Percentiles rank a stretch among this genome's conserved stretches.
phyloP scores from a whole-genome alignment of 2,888 invertebrate genomes.

The Andrena flavipes region DNA sequence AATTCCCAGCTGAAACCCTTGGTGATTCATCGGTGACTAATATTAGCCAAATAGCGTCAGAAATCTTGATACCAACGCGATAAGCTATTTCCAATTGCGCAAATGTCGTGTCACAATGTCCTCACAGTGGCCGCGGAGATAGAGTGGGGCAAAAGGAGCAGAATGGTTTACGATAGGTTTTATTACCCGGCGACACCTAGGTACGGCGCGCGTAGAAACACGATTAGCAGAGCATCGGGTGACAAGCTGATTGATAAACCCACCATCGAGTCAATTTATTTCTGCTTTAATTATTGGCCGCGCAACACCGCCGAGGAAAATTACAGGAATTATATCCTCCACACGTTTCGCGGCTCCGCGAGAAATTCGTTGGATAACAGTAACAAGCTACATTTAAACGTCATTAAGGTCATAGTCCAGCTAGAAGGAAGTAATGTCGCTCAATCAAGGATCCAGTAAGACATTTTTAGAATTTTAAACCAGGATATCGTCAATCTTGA shows the following conservation, averaged over 20 bases:
- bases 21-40: too few species aligned
- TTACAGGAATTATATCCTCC: background rate
- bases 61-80: too few species aligned
- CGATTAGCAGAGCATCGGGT: conserved; percentile 9
- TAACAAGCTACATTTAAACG: background rate
- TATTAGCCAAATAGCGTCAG: too few species aligned
- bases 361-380: conserved; percentile 1
- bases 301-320: conserved; percentile 12
- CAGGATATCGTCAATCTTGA: too few species aligned
- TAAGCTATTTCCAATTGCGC: too few species aligned
- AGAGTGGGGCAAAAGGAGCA: background rate
- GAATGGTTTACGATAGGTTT: background rate
- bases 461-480: too few species aligned
- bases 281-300: conserved; percentile 26
- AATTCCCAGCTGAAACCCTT: too few species aligned
- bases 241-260: conserved; percentile 7
- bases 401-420: background rate
- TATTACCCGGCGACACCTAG: conserved; percentile 5
- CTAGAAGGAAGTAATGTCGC: background rate
- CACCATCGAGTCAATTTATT: conserved; percentile 9
- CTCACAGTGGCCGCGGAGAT: background rate
- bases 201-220: background rate
- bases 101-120: background rate
- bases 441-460: background rate
- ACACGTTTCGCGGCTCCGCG: background rate